These are phyloP conservation scores for Zoanthus solanderi DNA, from an alignment of 92 coral and sea anemone species.

Conservation along the genomic window DNA sequence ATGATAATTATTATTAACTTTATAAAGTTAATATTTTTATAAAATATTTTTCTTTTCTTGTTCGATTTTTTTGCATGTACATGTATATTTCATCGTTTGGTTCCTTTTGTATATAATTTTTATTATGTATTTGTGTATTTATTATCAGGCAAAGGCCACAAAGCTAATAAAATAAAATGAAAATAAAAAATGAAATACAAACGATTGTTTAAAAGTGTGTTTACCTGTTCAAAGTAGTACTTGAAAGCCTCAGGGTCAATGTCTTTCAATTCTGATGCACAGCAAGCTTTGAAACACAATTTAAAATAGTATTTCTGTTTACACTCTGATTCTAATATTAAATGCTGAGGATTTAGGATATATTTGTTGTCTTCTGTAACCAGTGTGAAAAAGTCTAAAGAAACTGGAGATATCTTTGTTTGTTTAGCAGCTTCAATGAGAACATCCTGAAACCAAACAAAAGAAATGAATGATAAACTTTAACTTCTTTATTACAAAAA, in stretches of 20 bases:
- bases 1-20: no score
- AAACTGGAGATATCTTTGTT: conserved; percentile 72
- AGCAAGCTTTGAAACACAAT: conserved; percentile 84
- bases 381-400: conserved; percentile 87
- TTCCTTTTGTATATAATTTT: no score
- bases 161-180: background rate
- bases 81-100: no score
- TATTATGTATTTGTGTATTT: no score
- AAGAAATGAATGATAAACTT: background rate
- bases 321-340: conserved; percentile 72
- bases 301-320: conserved; percentile 70
- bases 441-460: conserved; percentile 75
- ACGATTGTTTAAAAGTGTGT: background rate
- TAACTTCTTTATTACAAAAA: background rate
- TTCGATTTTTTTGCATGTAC: no score
- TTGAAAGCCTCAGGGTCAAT: conserved; percentile 60
- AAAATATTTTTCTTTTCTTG: no score
- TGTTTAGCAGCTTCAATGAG: conserved; percentile 78
- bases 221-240: conserved; percentile 93
- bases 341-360: conserved; percentile 76
- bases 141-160: background rate
- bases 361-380: conserved; percentile 78
- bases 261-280: conserved; percentile 75
- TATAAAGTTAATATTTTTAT: no score
- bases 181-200: background rate